A percentile compares a stretch with the other conserved stretches of the same genome.
These are phyloP conservation scores for Agelas oroides DNA, from an alignment of 37 sponge, comb jelly and placozoan genomes.

Conservation along the genomic window DNA sequence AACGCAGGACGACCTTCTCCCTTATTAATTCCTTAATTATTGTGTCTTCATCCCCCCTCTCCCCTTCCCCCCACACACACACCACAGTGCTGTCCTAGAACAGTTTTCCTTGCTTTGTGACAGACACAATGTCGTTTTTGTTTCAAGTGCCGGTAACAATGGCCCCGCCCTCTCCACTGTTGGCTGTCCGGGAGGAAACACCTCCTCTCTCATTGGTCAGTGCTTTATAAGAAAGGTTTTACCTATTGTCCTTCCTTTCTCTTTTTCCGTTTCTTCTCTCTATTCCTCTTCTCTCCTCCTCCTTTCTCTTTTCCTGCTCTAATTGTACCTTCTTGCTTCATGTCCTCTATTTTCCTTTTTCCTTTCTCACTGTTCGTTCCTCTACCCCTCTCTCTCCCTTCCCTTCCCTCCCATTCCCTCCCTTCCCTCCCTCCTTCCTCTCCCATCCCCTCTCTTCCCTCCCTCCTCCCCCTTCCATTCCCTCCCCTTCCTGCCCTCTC, in stretches of 20 bases:
- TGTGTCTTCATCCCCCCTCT: too few species aligned
- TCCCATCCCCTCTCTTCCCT: background rate
- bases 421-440: background rate
- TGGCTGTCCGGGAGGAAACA: slow-evolving; percentile 95
- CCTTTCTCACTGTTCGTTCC: too few species aligned
- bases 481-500: too few species aligned
- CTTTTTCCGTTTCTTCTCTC: too few species aligned
- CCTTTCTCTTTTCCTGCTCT: too few species aligned
- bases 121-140: slow-evolving; percentile 87
- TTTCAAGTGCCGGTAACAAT: slow-evolving; percentile 95
- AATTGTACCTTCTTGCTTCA: too few species aligned
- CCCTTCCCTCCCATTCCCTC: too few species aligned
- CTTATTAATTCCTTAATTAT: background rate
- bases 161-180: slow-evolving; percentile 91
- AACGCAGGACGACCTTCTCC: background rate
- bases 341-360: background rate
- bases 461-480: too few species aligned
- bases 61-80: background rate
- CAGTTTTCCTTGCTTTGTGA: slow-evolving; percentile 71
- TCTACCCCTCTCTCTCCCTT: too few species aligned
- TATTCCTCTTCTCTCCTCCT: too few species aligned
- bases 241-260: background rate
- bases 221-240: background rate
- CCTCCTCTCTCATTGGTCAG: slow-evolving; percentile 81
- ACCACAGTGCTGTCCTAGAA: slow-evolving; percentile 69